Conservation (phyloP, 2,113 vertebrate genomes). For the Eulacestoma nigropectus region DNA sequence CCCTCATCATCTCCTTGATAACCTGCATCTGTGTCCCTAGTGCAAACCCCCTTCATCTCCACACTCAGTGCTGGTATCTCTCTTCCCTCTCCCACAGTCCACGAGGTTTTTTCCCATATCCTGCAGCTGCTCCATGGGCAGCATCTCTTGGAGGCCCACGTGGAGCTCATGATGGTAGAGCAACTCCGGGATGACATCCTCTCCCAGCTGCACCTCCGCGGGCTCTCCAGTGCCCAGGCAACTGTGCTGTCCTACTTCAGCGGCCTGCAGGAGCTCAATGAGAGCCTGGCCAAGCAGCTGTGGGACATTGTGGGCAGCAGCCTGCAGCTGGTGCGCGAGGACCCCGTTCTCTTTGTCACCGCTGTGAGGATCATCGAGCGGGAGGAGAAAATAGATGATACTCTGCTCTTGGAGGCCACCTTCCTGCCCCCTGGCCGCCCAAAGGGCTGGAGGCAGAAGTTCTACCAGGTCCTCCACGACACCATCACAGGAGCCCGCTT, state of each 20-base stretch:
- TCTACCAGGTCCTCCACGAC: slow-evolving; percentile 82
- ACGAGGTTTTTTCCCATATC: slow-evolving; percentile 78
- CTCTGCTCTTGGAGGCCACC: slow-evolving; percentile 60
- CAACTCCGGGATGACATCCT: slow-evolving; percentile 84
- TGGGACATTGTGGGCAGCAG: slow-evolving; percentile 81
- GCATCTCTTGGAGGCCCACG: slow-evolving; percentile 86
- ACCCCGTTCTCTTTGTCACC: slow-evolving; percentile 88
- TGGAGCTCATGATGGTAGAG: slow-evolving; percentile 85
- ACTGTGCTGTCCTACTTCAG: slow-evolving; percentile 81
- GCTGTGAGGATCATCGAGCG: slow-evolving; percentile 90
- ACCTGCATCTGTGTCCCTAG: neutral
- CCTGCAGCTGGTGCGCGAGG: slow-evolving; percentile 77
- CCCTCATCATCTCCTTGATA: neutral
- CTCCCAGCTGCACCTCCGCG: slow-evolving; percentile 70
- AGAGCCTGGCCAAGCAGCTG: slow-evolving; percentile 81
- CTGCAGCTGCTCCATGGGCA: slow-evolving; percentile 80
- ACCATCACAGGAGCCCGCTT: slow-evolving; percentile 59
- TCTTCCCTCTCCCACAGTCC: slow-evolving; percentile 74
- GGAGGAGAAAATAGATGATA: slow-evolving; percentile 80
- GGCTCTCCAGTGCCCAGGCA: slow-evolving; percentile 24
- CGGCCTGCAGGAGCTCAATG: slow-evolving; percentile 81
- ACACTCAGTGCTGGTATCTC: neutral
- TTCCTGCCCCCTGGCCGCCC: slow-evolving; percentile 81
- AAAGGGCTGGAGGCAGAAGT: slow-evolving; percentile 84
- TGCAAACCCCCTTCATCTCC: rapidly evolving